Evolutionary conservation across 2,888 invertebrate genomes (phyloP).

Genomic region (Bembecia ichneumoniformis): DNA sequence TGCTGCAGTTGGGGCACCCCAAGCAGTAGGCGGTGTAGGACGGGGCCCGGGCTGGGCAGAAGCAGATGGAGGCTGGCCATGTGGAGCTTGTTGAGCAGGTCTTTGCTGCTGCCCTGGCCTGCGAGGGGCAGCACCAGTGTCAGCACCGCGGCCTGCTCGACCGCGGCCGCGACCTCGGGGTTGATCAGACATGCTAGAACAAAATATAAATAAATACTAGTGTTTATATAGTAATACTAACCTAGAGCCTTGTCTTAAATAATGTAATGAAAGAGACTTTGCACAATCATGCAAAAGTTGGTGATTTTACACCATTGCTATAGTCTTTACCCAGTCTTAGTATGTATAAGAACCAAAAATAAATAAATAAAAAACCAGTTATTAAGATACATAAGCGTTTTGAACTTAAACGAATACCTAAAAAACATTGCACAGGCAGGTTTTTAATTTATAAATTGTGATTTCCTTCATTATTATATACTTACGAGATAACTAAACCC

Average conservation of each 20-base stretch:
- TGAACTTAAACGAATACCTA: too few species aligned
- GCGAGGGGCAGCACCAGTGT: slow-evolving; percentile 21
- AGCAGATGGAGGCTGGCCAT: slow-evolving; percentile 13
- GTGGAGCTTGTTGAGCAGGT: slow-evolving; percentile 3
- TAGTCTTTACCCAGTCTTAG: too few species aligned
- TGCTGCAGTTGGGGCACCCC: slow-evolving; percentile 45
- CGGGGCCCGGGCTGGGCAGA: slow-evolving; percentile 30
- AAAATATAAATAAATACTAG: slow-evolving; percentile 1
- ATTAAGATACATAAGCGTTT: too few species aligned
- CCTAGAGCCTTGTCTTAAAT: neutral
- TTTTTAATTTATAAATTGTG: too few species aligned
- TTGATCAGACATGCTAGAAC: slow-evolving; percentile 33
- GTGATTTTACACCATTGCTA: too few species aligned
- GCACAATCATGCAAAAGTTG: too few species aligned
- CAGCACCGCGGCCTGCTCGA: slow-evolving; percentile 32
- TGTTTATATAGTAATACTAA: neutral
- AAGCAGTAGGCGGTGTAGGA: slow-evolving; percentile 51
- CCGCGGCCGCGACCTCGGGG: slow-evolving; percentile 40
- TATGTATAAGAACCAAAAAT: too few species aligned
- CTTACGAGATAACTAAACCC: too few species aligned
- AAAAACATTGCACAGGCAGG: too few species aligned
- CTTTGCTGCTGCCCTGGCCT: slow-evolving; percentile 20
- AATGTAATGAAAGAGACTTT: too few species aligned
- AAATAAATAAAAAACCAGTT: too few species aligned
- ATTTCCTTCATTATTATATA: too few species aligned